Percentiles rank a stretch among this genome's conserved stretches.
Conservation (phyloP, 2,113 vertebrate species). For the Marmota monax region DNA sequence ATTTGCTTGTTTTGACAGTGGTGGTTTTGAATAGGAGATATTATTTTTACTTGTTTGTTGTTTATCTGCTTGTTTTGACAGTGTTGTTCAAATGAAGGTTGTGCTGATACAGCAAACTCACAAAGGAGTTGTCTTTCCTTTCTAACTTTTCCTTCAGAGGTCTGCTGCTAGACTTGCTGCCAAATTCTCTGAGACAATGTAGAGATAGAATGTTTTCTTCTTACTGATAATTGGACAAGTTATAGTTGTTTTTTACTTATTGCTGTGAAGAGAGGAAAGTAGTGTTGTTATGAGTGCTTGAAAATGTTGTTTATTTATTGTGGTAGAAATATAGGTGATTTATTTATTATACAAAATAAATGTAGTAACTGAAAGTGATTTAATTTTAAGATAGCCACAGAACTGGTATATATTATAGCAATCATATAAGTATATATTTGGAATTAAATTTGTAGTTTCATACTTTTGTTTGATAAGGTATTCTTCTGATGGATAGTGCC, state of each 20-base stretch:
- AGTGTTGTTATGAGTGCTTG: neutral
- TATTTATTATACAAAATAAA: neutral
- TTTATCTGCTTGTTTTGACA: constrained; percentile 69
- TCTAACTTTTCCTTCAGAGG: constrained; percentile 49
- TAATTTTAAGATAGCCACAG: neutral
- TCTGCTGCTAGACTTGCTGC: neutral
- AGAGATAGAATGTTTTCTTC: neutral
- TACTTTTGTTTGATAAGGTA: neutral
- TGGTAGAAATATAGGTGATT: neutral
- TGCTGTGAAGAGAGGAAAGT: neutral
- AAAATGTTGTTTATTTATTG: neutral
- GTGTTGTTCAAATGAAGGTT: neutral
- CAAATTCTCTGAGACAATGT: neutral
- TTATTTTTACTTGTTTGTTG: neutral
- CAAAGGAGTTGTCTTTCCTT: neutral
- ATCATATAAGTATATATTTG: neutral
- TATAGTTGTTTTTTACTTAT: constrained; percentile 72
- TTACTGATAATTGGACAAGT: neutral
- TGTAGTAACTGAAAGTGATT: neutral
- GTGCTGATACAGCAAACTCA: neutral
- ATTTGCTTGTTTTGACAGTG: constrained; percentile 65
- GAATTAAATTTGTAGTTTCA: constrained; percentile 50
- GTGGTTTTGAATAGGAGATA: neutral
- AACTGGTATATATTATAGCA: neutral
- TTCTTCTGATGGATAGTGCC: neutral